Evolutionary conservation across 2,113 vertebrate genomes (phyloP).

Genomic region (Lepus europaeus): DNA sequence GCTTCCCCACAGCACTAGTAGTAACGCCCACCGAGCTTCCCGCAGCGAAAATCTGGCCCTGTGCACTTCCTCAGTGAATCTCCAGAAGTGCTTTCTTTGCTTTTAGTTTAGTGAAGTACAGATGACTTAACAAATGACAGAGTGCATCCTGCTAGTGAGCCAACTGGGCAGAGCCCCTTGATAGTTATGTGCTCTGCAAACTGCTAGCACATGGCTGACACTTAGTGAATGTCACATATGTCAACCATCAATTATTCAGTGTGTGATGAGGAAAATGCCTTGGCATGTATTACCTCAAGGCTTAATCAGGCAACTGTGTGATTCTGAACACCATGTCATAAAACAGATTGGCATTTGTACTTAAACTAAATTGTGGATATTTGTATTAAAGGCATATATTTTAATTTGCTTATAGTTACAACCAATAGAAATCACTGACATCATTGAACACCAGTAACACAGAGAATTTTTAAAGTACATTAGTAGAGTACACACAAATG

Average conservation of each 20-base stretch:
- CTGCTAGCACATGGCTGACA: slow-evolving; percentile 50
- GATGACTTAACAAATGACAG: slow-evolving; percentile 58
- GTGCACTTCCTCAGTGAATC: slow-evolving; percentile 31
- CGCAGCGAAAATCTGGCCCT: slow-evolving; percentile 65
- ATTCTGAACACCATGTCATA: background rate
- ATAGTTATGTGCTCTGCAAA: slow-evolving; percentile 46
- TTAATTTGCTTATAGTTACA: slow-evolving; percentile 49
- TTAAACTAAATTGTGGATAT: slow-evolving; percentile 52
- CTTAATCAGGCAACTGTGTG: slow-evolving; percentile 50
- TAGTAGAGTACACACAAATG: background rate
- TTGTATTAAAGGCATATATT: slow-evolving; percentile 45
- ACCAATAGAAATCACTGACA: slow-evolving; percentile 17
- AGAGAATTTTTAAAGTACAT: background rate
- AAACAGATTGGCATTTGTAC: slow-evolving; percentile 59
- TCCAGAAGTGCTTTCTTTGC: slow-evolving; percentile 54
- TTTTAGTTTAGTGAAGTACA: slow-evolving; percentile 59
- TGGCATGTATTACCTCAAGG: background rate
- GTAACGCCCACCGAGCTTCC: slow-evolving; percentile 39
- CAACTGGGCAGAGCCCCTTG: slow-evolving; percentile 25
- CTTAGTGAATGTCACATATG: slow-evolving; percentile 68
- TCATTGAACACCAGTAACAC: background rate
- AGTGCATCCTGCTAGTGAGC: slow-evolving; percentile 63
- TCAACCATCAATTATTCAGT: slow-evolving; percentile 74
- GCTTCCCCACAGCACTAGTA: slow-evolving; percentile 63
- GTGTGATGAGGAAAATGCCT: slow-evolving; percentile 58